Percentiles rank a stretch among this genome's conserved stretches.
Evolutionary conservation across 2,888 invertebrate genomes (phyloP).

Genomic region (Cylindroiulus punctatus): DNA sequence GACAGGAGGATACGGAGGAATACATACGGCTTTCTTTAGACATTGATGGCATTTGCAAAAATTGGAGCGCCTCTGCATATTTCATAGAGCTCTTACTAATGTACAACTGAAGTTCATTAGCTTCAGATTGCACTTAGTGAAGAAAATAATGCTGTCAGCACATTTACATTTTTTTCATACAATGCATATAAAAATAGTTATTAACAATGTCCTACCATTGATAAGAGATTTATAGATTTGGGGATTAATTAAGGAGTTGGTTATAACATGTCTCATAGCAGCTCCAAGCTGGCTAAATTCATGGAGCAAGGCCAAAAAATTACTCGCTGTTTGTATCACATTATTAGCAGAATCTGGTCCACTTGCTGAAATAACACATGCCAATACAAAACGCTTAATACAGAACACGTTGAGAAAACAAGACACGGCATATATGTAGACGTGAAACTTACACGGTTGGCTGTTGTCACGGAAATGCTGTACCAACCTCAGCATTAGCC

Average conservation of each 20-base stretch:
- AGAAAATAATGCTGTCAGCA: background rate
- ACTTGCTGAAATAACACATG: conserved; percentile 40
- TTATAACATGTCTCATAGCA: conserved; percentile 93
- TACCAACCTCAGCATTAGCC: conserved; percentile 86
- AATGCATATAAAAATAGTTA: background rate
- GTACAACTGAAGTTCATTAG: conserved; percentile 42
- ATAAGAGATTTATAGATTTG: conserved; percentile 71
- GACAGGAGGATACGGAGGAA: background rate
- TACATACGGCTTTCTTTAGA: conserved; percentile 24
- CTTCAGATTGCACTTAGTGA: conserved; percentile 47
- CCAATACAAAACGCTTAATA: background rate
- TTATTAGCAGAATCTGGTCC: conserved; percentile 70
- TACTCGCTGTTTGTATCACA: conserved; percentile 85
- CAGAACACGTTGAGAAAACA: background rate
- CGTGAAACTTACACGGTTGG: conserved; percentile 62
- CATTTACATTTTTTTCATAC: no score
- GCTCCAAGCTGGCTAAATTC: conserved; percentile 97
- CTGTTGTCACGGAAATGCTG: conserved; percentile 90
- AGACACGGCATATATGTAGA: background rate
- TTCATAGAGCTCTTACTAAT: conserved; percentile 42
- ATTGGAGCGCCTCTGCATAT: conserved; percentile 53
- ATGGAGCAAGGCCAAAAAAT: conserved; percentile 88
- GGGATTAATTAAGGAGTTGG: conserved; percentile 87
- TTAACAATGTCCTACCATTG: conserved; percentile 60
- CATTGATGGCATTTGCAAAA: background rate